Evolutionary conservation across 2,113 vertebrate genomes (phyloP), one percentile per base, ranked within the genome.

Genomic region (Eleginops maclovinus): DNA sequence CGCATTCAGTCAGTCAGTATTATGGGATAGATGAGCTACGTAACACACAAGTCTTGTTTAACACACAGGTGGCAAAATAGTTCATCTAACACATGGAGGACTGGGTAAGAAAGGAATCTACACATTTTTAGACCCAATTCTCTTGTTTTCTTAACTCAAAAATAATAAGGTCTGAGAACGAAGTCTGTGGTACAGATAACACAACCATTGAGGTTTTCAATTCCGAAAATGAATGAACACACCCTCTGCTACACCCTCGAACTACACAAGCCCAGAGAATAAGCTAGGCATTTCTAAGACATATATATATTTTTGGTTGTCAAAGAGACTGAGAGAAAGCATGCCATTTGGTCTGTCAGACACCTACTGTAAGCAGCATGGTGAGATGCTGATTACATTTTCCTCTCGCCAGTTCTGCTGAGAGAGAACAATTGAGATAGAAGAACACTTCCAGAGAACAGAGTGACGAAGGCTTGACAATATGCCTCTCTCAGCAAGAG

Each of bases 381-480:
- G 58, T 64, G 76, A 79, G 83, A 77, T 53, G 58, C 51, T 80
- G 81, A 87, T 87, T 84, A 71, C 66, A 72, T 81, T 79, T 80
- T 68, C 10, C 14, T 58, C 46, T 55, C 62, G 60, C 54, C 44
- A 54, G 47, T 41, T 61, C 40, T 26, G 36, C 36, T 16, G n/a
- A 51, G 53, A 60, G 66, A 49, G 51, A 63, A 72, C 40, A 68
- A 77, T 59, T 58, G 44, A 41, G 71, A 68, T 6, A 28, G 36
- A 67, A 62, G n/a, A 71, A 40, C 28, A 40, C 1, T 40, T 68
- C 40, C 22, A 62, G 22, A 49, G 53, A 71, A 50, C 28, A 66
- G 43, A 16, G n/a, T 17, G 40, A 44, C 11, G 7, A 31, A 31
- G 6, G 49, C 13, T 47, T 66, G 1, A 67, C 17, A 46, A 36